phyloP scores from a whole-genome alignment of 35 echinoderm and acorn worm genomes.

The Eucidaris tribuloides region DNA sequence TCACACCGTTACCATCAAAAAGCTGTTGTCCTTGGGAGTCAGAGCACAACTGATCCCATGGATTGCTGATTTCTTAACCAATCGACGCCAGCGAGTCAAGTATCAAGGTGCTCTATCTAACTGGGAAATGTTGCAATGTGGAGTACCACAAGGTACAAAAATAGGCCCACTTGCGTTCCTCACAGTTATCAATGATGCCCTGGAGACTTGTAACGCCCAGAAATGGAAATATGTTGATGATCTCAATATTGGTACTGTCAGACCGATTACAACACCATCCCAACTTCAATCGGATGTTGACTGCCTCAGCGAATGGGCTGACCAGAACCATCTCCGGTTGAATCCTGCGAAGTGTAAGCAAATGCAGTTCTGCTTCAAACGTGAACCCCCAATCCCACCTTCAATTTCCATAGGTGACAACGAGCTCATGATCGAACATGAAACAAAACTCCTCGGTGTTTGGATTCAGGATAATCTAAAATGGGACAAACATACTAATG shows the following conservation, averaged over 20 bases:
- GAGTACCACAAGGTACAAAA: slow-evolving; percentile 52
- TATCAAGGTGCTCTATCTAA: slow-evolving; percentile 30
- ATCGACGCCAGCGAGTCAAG: slow-evolving; percentile 23
- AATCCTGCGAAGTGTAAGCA: no score
- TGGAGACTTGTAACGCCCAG: neutral
- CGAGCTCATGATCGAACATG: no score
- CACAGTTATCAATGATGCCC: slow-evolving; percentile 56
- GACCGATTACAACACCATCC: no score
- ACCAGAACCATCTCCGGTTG: no score
- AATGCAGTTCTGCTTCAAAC: no score
- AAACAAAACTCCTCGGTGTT: no score
- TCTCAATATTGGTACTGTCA: slow-evolving; percentile 28
- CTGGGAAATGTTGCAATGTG: slow-evolving; percentile 15
- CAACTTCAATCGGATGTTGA: no score
- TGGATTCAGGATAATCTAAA: no score
- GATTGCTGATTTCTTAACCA: slow-evolving; percentile 39
- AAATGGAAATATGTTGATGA: slow-evolving; percentile 79
- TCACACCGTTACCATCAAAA: slow-evolving; percentile 18
- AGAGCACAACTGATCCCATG: slow-evolving; percentile 28
- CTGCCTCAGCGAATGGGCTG: no score
- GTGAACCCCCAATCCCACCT: no score
- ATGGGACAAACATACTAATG: no score
- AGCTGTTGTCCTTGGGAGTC: slow-evolving; percentile 33
- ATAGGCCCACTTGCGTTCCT: slow-evolving; percentile 52
- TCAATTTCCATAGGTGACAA: no score